A percentile compares a stretch with the other conserved stretches of the same genome.
Conservation (phyloP, 2,888 invertebrate genomes). For the Dione vanillae region DNA sequence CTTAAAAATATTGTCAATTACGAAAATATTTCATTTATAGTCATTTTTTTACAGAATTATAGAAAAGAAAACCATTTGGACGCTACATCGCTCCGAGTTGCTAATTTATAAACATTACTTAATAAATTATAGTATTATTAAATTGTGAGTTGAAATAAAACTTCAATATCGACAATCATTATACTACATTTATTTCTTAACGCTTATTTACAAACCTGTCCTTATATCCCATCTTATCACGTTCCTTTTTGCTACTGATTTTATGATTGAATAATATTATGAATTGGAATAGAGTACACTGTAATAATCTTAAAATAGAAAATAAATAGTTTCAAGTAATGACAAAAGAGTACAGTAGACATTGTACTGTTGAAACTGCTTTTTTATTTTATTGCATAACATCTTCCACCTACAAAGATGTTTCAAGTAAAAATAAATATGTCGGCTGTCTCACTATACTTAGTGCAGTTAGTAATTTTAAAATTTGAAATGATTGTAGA, state of each 20-base stretch:
- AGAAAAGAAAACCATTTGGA: constrained; percentile 56
- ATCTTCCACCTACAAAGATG: neutral
- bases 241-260: constrained; percentile 50
- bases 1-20: too few relatives aligned
- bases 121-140: neutral
- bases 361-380: too few relatives aligned
- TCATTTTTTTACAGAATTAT: constrained; percentile 60
- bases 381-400: too few relatives aligned
- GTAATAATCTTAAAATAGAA: constrained; percentile 58
- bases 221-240: constrained; percentile 55
- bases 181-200: constrained; percentile 77
- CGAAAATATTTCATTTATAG: too few relatives aligned
- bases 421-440: neutral
- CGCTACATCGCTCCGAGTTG: constrained; percentile 51
- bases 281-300: constrained; percentile 45
- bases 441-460: constrained; percentile 56
- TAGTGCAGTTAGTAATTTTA: constrained; percentile 68
- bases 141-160: constrained; percentile 57
- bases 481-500: constrained; percentile 80
- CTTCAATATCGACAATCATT: constrained; percentile 73
- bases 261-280: constrained; percentile 40
- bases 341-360: constrained; percentile 55
- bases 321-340: constrained; percentile 75
- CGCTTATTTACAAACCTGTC: constrained; percentile 75
- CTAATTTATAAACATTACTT: constrained; percentile 42